phyloP scores from a whole-genome alignment of 2,113 vertebrate species.

The Procapra przewalskii region DNA sequence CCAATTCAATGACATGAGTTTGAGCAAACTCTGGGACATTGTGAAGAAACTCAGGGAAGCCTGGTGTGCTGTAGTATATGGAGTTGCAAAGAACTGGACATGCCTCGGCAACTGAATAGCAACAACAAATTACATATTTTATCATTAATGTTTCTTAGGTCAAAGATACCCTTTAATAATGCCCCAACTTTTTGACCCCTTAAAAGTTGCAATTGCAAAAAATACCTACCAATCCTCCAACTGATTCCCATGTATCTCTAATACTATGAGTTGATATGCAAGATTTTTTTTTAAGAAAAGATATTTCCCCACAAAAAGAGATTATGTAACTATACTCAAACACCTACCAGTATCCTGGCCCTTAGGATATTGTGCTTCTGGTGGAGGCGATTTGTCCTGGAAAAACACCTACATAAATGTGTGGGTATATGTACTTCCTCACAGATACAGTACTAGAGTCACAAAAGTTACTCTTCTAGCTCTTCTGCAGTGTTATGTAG shows the following conservation, averaged over 20 bases:
- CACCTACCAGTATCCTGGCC: neutral
- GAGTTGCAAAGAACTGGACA: neutral
- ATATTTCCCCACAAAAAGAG: neutral
- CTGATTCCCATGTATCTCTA: neutral
- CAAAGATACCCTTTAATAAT: neutral
- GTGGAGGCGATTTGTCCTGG: neutral
- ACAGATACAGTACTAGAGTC: neutral
- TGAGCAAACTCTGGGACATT: neutral
- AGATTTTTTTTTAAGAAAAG: neutral
- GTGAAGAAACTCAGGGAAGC: neutral
- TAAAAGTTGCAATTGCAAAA: neutral
- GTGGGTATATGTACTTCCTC: neutral
- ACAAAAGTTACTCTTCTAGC: neutral
- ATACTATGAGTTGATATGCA: neutral
- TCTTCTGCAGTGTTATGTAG: neutral
- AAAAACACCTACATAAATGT: neutral
- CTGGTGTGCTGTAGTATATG: neutral
- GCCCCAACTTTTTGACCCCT: neutral
- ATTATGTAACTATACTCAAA: neutral
- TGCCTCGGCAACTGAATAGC: neutral
- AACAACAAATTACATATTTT: neutral
- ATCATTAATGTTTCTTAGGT: neutral
- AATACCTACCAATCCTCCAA: neutral
- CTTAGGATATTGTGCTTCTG: neutral
- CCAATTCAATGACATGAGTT: neutral